phyloP scores from a whole-genome alignment of 1,140 invertebrate species.

The Tetragnatha versicolor region DNA sequence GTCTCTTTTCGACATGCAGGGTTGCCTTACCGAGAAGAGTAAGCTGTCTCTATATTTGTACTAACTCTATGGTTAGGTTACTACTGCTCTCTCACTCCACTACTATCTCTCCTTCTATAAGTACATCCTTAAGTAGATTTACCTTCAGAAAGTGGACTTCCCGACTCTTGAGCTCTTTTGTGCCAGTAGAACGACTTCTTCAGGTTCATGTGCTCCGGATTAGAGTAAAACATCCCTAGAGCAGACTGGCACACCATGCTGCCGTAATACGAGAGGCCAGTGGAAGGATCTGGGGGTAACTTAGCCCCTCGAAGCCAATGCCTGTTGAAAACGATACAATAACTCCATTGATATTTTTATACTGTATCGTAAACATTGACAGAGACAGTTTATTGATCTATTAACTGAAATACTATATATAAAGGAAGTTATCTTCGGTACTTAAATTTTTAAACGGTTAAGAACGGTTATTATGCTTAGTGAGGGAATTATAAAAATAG shows the following conservation, averaged over 20 bases:
- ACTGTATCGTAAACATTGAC: too few species aligned
- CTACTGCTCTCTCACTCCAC: too few species aligned
- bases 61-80: too few species aligned
- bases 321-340: not conserved
- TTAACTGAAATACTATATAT: too few species aligned
- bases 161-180: conserved; percentile 15
- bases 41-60: too few species aligned
- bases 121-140: not conserved
- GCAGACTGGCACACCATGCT: conserved; percentile 5
- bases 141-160: conserved; percentile 16
- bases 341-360: not conserved
- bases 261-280: not conserved
- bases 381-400: too few species aligned
- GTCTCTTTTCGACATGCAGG: too few species aligned
- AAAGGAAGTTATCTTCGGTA: too few species aligned
- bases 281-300: not conserved
- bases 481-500: too few species aligned
- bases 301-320: conserved; percentile 3
- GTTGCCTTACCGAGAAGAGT: too few species aligned
- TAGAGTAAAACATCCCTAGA: conserved; percentile 36
- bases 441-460: too few species aligned
- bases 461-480: too few species aligned
- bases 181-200: conserved; percentile 35
- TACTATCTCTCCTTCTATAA: not conserved
- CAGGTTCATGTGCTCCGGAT: not conserved